Base-by-base conservation (phyloP, 2,888 invertebrate species). In the Drosophila heteroneura region DNA sequence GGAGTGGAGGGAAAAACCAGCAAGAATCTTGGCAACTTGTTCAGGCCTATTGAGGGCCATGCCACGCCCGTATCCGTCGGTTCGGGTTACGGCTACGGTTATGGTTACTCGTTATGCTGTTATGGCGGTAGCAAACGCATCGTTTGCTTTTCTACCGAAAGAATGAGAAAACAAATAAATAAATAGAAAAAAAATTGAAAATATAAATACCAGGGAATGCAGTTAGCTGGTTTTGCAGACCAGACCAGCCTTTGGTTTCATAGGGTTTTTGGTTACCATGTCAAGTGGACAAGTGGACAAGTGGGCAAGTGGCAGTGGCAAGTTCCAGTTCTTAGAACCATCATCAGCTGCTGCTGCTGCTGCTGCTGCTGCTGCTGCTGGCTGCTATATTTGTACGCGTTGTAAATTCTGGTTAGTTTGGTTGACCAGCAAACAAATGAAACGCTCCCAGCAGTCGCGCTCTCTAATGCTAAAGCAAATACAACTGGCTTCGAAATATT, bases 231-330 rank as follows among this genome's bases (percentile, higher is more conserved):
- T 68, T 76, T 61, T 70, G 28, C 32, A 47, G 53, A 41, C 63
- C 32, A 51, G 51, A 41, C 63, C 68, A 76, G 81, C 41, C 75
- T 74, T 74, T 85, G 82, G 74, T 82, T 78, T 74, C 66, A 26
- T 39, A 35, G 67, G 80, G 71, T 87, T 78, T 85, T 85, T 82
- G 87, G 87, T 85, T 87, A 78, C 87, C 83, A 86, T 79, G 85
- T 86, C 85, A 86, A 87, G 85, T 87, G 81, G 76, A 73, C 85
- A 86, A 87, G 85, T 87, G 81, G 76, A 73, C 83, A 82, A 82
- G 62, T 67, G 49, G 52, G 52, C 28, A 28, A 41, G n/a, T 39
- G 61, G 66, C 76, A 56, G 78, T 74, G 63, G 70, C 73, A 67
- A 73, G 79, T 79, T 79, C 37, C 70, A 81, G 59, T 87, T 85